phyloP scores from a whole-genome alignment of 2,113 vertebrate species.

The Shinisaurus crocodilurus region DNA sequence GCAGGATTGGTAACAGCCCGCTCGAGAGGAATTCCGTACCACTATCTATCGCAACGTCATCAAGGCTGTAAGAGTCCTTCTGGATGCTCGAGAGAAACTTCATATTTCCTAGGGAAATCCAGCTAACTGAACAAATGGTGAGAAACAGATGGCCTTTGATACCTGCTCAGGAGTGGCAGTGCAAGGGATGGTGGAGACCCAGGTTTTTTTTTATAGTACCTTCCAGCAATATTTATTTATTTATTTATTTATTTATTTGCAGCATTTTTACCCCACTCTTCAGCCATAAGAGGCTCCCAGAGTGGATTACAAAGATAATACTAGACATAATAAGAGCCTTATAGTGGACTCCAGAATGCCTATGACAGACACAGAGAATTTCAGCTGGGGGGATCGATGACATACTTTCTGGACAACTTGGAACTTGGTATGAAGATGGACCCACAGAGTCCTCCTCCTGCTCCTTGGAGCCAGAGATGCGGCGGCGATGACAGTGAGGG shows the following conservation, averaged over 20 bases:
- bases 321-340: too few species aligned
- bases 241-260: too few species aligned
- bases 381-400: too few species aligned
- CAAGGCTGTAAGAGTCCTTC: constrained; percentile 93
- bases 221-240: too few species aligned
- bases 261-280: too few species aligned
- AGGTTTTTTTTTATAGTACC: constrained; percentile 85
- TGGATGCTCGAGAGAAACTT: constrained; percentile 96
- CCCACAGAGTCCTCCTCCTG: too few species aligned
- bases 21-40: constrained; percentile 90
- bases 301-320: too few species aligned
- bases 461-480: too few species aligned
- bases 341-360: constrained; percentile 92
- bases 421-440: too few species aligned
- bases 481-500: too few species aligned
- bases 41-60: constrained; percentile 97
- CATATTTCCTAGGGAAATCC: constrained; percentile 95
- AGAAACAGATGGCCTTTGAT: constrained; percentile 92
- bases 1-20: constrained; percentile 92
- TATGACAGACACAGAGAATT: constrained; percentile 96
- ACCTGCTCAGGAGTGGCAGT: constrained; percentile 84
- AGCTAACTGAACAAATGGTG: constrained; percentile 86
- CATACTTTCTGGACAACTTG: too few species aligned
- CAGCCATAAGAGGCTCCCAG: too few species aligned
- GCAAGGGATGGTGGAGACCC: constrained; percentile 89